Conservation (phyloP, 1,140 invertebrate species). For the Platorchestia sp. region DNA sequence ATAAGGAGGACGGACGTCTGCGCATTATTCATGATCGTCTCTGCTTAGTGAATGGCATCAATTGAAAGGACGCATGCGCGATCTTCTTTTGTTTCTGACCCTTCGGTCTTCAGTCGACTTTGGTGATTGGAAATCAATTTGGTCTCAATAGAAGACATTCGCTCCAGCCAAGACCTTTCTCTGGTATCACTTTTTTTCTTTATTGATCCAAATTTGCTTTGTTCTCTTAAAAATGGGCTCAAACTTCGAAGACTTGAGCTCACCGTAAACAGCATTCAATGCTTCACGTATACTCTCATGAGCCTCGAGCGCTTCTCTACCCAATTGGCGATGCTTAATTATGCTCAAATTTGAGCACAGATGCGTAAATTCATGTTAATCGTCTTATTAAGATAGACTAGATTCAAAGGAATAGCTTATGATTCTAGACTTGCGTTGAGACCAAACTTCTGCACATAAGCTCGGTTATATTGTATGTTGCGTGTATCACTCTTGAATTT, state of each 20-base stretch:
- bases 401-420: too few species aligned
- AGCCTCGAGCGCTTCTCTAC: too few species aligned
- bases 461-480: too few species aligned
- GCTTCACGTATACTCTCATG: too few species aligned
- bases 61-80: constrained; percentile 49
- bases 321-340: too few species aligned
- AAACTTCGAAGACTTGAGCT: background rate
- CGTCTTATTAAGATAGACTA: too few species aligned
- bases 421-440: too few species aligned
- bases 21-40: background rate
- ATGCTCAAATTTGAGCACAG: too few species aligned
- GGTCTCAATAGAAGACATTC: constrained; percentile 36
- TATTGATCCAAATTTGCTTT: constrained; percentile 26
- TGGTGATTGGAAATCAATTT: constrained; percentile 50
- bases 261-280: background rate
- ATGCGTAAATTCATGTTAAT: too few species aligned
- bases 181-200: constrained; percentile 35
- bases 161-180: constrained; percentile 9
- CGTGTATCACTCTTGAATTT: too few species aligned
- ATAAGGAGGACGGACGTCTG: background rate
- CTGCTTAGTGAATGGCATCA: background rate
- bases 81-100: constrained; percentile 42
- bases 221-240: constrained; percentile 2
- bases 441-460: too few species aligned
- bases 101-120: constrained; percentile 18